These are phyloP conservation scores for Arrhamphus sclerolepis DNA, from an alignment of 2,797 vertebrate species.

Conservation along the genomic window DNA sequence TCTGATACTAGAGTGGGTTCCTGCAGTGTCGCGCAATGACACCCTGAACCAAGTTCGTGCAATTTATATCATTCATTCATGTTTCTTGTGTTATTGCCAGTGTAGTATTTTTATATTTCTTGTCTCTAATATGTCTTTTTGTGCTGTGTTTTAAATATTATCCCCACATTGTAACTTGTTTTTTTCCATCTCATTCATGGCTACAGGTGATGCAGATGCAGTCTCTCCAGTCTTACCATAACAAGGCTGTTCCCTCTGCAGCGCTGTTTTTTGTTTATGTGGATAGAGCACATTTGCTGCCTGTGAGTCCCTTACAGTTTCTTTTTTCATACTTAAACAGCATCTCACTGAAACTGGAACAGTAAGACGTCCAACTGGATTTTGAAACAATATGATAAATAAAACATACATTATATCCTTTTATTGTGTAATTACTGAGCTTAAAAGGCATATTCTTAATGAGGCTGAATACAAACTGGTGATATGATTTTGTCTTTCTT, in stretches of 20 bases:
- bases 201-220: conserved; percentile 85
- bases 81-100: not conserved
- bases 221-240: conserved; percentile 82
- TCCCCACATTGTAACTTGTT: conserved; percentile 25
- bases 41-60: conserved; percentile 82
- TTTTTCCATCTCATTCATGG: conserved; percentile 33
- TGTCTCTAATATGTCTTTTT: not conserved
- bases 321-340: not conserved
- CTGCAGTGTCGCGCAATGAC: conserved; percentile 65
- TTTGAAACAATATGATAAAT: no score
- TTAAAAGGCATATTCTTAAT: conserved; percentile 1
- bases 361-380: no score
- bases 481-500: conserved; percentile 11
- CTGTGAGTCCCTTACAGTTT: conserved; percentile 75
- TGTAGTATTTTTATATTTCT: not conserved
- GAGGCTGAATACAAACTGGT: conserved; percentile 10
- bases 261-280: conserved; percentile 87
- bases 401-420: not conserved
- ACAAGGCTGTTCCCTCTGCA: conserved; percentile 81
- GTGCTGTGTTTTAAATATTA: conserved; percentile 1
- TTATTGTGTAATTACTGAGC: not conserved
- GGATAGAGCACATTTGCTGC: conserved; percentile 83
- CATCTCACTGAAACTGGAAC: no score
- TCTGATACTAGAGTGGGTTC: conserved; percentile 86
- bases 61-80: not conserved